Conservation (phyloP, 2,888 invertebrate genomes). For the Hyppa rectilinea region DNA sequence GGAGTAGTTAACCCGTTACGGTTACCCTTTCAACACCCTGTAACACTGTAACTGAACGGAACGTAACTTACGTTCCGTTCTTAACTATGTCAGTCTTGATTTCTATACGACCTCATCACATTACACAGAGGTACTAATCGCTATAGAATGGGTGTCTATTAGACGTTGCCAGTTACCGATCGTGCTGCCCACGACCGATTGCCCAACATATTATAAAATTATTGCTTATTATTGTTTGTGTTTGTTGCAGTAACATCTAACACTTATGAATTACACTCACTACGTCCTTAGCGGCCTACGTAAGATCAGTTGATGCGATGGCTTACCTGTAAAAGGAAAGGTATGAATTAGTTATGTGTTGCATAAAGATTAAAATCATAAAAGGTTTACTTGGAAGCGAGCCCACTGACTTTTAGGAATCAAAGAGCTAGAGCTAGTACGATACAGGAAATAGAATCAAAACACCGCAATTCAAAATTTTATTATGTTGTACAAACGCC, state of each 20-base stretch:
- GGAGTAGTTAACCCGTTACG: too few species aligned
- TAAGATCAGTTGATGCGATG: slow-evolving; percentile 9
- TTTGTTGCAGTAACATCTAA: slow-evolving; percentile 48
- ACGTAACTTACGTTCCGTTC: neutral
- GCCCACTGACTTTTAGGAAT: neutral
- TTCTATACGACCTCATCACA: slow-evolving; percentile 39
- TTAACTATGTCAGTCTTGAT: slow-evolving; percentile 39
- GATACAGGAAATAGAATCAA: neutral
- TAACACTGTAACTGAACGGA: too few species aligned
- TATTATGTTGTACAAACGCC: too few species aligned
- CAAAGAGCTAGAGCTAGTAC: neutral
- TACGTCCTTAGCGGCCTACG: slow-evolving; percentile 29
- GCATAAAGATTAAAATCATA: neutral
- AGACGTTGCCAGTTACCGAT: slow-evolving; percentile 66
- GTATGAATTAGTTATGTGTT: slow-evolving; percentile 12
- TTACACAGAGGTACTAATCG: slow-evolving; percentile 39
- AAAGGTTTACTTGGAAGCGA: neutral
- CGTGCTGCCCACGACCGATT: slow-evolving; percentile 65
- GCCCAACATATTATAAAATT: slow-evolving; percentile 62
- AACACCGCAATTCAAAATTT: neutral
- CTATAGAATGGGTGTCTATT: slow-evolving; percentile 71
- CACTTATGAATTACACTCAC: slow-evolving; percentile 37
- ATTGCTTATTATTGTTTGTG: slow-evolving; percentile 56
- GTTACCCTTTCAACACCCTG: too few species aligned
- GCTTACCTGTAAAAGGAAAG: slow-evolving; percentile 58